These are phyloP conservation scores for Pangasius larnaudii DNA, from an alignment of 2,797 vertebrate genomes.

Conservation along the genomic window DNA sequence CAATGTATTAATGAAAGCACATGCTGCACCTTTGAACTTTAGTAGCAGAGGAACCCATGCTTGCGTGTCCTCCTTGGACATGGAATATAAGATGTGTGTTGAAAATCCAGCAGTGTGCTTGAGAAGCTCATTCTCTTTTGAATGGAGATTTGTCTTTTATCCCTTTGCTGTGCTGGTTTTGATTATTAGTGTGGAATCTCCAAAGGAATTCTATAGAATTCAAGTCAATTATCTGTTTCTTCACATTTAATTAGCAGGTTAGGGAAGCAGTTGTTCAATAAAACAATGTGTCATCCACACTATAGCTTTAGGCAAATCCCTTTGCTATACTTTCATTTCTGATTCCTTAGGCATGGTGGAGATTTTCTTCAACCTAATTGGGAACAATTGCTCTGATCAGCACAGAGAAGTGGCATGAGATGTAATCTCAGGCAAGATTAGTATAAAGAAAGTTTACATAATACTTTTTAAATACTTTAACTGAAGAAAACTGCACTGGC, in stretches of 20 bases:
- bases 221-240: slow-evolving; percentile 34
- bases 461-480: not conserved
- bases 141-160: slow-evolving; percentile 38
- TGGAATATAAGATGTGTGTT: slow-evolving; percentile 23
- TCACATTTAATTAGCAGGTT: slow-evolving; percentile 35
- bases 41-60: slow-evolving; percentile 24
- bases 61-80: slow-evolving; percentile 31
- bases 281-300: slow-evolving; percentile 7
- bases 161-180: slow-evolving; percentile 23
- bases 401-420: not conserved
- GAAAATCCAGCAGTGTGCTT: slow-evolving; percentile 30
- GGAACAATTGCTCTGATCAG: slow-evolving; percentile 3
- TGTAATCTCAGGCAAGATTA: not conserved
- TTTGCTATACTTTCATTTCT: not conserved
- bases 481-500: not conserved
- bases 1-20: slow-evolving; percentile 35
- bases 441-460: not conserved
- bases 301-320: not conserved
- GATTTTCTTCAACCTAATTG: slow-evolving; percentile 5
- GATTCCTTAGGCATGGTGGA: not conserved
- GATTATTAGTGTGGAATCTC: slow-evolving; percentile 29
- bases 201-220: slow-evolving; percentile 40
- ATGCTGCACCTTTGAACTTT: slow-evolving; percentile 42
- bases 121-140: slow-evolving; percentile 38
- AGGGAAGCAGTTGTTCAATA: slow-evolving; percentile 17